Evolutionary conservation across 2,797 vertebrate species (phyloP), one percentile per base, ranked within the genome.

Genomic region (Orestias chungarensis): DNA sequence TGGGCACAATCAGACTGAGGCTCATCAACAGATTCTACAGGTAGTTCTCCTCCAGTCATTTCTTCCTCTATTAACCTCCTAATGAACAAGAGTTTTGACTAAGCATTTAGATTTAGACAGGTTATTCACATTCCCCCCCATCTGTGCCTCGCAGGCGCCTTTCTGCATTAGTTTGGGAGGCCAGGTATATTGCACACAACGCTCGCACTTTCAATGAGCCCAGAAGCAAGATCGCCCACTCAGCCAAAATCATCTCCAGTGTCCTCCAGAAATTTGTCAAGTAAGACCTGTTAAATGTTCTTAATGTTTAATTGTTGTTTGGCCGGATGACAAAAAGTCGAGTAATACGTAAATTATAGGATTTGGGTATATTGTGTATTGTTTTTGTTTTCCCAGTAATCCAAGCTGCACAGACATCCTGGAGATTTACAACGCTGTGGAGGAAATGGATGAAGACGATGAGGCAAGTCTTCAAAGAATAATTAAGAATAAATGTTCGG

Each of bases 161-260:
- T 2, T 97, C 97, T 69, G 96, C 98, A 9, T 86, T 99, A 87
- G 95, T 98, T 75, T 99, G 98, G 98, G 98, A 99, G 89, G 95
- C 96, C 71, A 95, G 96, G 74, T 97, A 96, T 62, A 96, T 99
- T 83, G 96, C 96, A 86, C 95, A 96, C 80, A 99, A 99, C 38
- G 97, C 98, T 78, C 95, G 93, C 76, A 98, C 96, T 79, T 99
- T 99, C 91, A 99, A 99, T 64, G 97, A 97, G 89, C 97, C 97
- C 29, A 95, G 94, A 14, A 99, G 98, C 91, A 95, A 96, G 82
- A 99, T 99, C 79, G 95, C 96, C 75, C 93, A 94, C 81, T 96
- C 97, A 50, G 97, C 98, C 68, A 99, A 97, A 93, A 95, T 96
- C 84, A 96, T 99, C 88, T 96, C 96, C 3, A 96, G 96, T 42